Evolutionary conservation across 1,140 invertebrate genomes (phyloP), one percentile per base, ranked within the genome.

Genomic region (Caligus rogercresseyi): DNA sequence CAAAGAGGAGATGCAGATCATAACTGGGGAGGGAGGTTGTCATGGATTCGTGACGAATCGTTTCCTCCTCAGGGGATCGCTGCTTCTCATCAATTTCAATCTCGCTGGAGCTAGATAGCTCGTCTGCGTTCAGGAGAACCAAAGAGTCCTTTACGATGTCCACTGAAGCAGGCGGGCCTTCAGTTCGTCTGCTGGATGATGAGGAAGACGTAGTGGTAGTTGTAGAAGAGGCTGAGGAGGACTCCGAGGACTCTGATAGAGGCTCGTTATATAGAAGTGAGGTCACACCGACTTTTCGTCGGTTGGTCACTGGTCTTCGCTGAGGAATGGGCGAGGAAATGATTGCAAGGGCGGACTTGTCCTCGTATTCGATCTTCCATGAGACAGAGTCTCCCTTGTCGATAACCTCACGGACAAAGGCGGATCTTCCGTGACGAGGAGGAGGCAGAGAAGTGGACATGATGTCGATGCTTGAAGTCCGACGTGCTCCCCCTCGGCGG

Each of bases 31-130:
- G 25, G 43, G 57, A 60, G n/a, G 20, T 19, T 24, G 16, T 25
- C 57, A 60, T 60, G 15, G 13, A 25, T 13, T 56, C 24, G n/a
- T n/a, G 20, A n/a, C 54, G 54, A 43, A 43, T 7, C 7, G 31
- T 43, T n/a, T 43, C n/a, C 31, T 43, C 31, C 31, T 43, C 31
- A 11, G 31, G 31, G 7, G n/a, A n/a, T 11, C 7, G 31, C 7
- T n/a, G 7, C 31, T 43, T 43, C n/a, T 60, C 57, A 25, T 60
- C 57, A 21, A 60, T 60, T 15, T 60, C 57, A 13, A 60, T 25
- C 24, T 60, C 57, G 43, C 57, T 60, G 57, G 57, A 60, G 23
- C 57, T 60, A 16, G 57, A 60, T 25, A 60, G 26, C 13, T 60
- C 57, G 19, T 20, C 20, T 11, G 31, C 31, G n/a, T 43, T 43